Evolutionary conservation across 2,113 vertebrate species (phyloP).

Genomic region (Neolamprologus sp.): DNA sequence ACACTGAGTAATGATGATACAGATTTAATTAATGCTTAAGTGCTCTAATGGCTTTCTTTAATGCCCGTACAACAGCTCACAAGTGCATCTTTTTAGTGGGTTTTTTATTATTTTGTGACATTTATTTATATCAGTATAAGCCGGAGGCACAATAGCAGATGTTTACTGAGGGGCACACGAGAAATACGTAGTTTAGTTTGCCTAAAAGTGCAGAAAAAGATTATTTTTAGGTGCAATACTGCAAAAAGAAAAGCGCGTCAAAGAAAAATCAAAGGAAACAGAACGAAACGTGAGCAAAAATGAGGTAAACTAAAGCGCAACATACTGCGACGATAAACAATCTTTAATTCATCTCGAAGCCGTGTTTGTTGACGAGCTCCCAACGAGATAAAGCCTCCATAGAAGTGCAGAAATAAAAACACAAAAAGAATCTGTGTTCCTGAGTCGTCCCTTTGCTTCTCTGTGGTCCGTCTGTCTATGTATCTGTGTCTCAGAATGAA

Average conservation of each 20-base stretch:
- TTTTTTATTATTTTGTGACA: neutral
- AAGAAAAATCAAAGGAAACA: neutral
- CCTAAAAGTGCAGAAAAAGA: neutral
- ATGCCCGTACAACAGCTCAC: neutral
- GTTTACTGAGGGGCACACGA: neutral
- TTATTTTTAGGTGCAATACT: neutral
- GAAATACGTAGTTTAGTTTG: accelerated
- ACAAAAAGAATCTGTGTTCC: slow-evolving; percentile 26
- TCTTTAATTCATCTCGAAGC: neutral
- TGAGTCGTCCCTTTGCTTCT: slow-evolving; percentile 10
- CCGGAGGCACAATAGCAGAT: neutral
- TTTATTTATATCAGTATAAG: neutral
- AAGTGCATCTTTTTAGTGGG: neutral
- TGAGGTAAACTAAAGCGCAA: neutral
- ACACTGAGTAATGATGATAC: slow-evolving; percentile 45
- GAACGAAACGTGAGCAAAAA: neutral
- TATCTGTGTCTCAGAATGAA: slow-evolving; percentile 38
- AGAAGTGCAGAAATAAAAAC: neutral
- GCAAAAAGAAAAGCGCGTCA: neutral
- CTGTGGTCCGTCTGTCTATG: slow-evolving; percentile 37
- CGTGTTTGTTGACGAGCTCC: neutral
- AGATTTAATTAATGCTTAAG: slow-evolving; percentile 48
- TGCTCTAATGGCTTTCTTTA: slow-evolving; percentile 17
- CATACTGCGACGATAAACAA: neutral
- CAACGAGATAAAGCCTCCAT: neutral